These are phyloP conservation scores for Sebastes taczanowskii DNA, from an alignment of 2,797 vertebrate species.

Conservation along the genomic window DNA sequence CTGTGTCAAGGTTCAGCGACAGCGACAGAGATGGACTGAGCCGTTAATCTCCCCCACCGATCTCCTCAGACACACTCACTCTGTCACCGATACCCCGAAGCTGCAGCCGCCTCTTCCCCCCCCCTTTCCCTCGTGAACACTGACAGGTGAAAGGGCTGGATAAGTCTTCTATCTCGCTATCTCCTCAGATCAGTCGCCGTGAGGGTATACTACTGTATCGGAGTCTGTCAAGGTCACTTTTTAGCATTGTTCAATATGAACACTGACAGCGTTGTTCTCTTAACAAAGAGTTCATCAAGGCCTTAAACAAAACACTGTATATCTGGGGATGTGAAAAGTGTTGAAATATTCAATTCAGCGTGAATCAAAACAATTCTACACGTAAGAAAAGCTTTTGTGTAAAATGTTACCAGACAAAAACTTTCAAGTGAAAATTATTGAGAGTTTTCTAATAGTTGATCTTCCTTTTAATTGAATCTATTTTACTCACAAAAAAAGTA, in stretches of 20 bases:
- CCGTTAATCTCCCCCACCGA: slow-evolving; percentile 77
- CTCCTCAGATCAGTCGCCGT: slow-evolving; percentile 66
- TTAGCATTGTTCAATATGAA: slow-evolving; percentile 44
- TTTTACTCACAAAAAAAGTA: not conserved
- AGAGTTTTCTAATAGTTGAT: not conserved
- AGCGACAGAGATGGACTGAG: slow-evolving; percentile 78
- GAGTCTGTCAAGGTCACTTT: slow-evolving; percentile 75
- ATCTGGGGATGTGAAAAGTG: not conserved
- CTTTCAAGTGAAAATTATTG: not conserved
- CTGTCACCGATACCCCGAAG: slow-evolving; percentile 76
- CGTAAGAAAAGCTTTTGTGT: not conserved
- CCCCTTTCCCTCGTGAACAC: slow-evolving; percentile 62
- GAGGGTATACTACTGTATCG: slow-evolving; percentile 52
- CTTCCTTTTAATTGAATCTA: not conserved
- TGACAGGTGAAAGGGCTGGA: slow-evolving; percentile 78
- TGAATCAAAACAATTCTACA: not conserved
- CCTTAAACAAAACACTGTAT: not conserved
- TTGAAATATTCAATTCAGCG: not conserved
- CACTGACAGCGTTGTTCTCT: slow-evolving; percentile 13
- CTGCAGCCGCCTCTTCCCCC: slow-evolving; percentile 60
- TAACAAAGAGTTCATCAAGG: slow-evolving; percentile 40
- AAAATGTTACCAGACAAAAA: not conserved
- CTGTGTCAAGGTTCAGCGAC: slow-evolving; percentile 73
- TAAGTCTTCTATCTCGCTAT: slow-evolving; percentile 74
- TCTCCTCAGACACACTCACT: slow-evolving; percentile 77